Conservation (phyloP, 2,113 vertebrate species). For the Oncorhynchus keta region DNA sequence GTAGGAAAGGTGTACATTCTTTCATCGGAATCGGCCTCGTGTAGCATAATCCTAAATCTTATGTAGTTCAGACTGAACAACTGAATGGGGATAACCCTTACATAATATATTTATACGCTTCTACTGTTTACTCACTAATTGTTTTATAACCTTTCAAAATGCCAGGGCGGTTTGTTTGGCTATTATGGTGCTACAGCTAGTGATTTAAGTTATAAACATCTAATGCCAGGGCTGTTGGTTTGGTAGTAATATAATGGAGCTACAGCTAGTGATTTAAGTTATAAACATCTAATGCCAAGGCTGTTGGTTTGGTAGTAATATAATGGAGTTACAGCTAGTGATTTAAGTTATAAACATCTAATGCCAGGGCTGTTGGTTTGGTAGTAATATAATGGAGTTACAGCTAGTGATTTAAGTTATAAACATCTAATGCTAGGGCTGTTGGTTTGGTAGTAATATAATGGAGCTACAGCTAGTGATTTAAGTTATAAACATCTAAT, state of each 20-base stretch:
- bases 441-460: too few species aligned
- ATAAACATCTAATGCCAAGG: background rate
- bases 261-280: constrained; percentile 6
- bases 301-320: constrained; percentile 4
- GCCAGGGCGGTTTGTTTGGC: background rate
- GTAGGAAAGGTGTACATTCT: background rate
- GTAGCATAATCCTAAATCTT: too few species aligned
- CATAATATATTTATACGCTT: background rate
- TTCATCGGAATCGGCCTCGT: too few species aligned
- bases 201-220: constrained; percentile 1
- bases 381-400: background rate
- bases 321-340: background rate
- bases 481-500: too few species aligned
- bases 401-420: background rate
- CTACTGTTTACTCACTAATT: constrained; percentile 14
- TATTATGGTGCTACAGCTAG: background rate
- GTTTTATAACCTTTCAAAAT: constrained; percentile 3
- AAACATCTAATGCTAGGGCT: too few species aligned
- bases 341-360: constrained; percentile 2
- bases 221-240: background rate
- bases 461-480: too few species aligned
- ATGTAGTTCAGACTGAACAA: too few species aligned
- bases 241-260: background rate
- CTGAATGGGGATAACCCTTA: background rate
- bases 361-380: background rate